Percentiles rank a stretch among this genome's conserved stretches.
Evolutionary conservation across 2,113 vertebrate species (phyloP).

Genomic region (Psilopogon haemacephalus): DNA sequence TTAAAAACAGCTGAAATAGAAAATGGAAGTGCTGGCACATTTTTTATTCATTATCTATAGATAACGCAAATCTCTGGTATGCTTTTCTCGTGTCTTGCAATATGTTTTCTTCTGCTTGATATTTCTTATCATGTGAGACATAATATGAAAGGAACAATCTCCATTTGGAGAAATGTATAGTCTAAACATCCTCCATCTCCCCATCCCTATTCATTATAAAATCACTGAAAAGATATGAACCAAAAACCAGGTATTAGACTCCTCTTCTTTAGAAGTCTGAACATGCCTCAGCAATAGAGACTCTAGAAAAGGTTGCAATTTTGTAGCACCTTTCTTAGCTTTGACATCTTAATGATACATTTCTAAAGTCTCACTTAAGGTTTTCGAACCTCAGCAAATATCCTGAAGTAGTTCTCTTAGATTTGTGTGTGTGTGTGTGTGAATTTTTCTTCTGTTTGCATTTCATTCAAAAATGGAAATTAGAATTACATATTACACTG

Average conservation of each 20-base stretch:
- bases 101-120: neutral
- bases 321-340: neutral
- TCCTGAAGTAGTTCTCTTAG: neutral
- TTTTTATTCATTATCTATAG: neutral
- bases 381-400: neutral
- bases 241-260: neutral
- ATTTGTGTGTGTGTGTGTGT: neutral
- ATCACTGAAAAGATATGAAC: neutral
- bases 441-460: neutral
- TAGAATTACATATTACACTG: neutral
- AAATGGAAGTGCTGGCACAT: neutral
- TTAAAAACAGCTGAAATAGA: slow-evolving; percentile 2
- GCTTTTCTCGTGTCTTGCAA: neutral
- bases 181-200: neutral
- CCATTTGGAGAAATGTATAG: neutral
- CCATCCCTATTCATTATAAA: neutral
- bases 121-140: neutral
- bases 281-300: neutral
- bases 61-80: neutral
- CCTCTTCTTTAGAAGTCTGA: neutral
- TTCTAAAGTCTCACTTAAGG: neutral
- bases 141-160: neutral
- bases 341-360: neutral
- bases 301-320: neutral
- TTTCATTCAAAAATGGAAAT: neutral